Evolutionary conservation across 1,140 invertebrate genomes (phyloP), one percentile per base, ranked within the genome.

Genomic region (Lepidurus apus): DNA sequence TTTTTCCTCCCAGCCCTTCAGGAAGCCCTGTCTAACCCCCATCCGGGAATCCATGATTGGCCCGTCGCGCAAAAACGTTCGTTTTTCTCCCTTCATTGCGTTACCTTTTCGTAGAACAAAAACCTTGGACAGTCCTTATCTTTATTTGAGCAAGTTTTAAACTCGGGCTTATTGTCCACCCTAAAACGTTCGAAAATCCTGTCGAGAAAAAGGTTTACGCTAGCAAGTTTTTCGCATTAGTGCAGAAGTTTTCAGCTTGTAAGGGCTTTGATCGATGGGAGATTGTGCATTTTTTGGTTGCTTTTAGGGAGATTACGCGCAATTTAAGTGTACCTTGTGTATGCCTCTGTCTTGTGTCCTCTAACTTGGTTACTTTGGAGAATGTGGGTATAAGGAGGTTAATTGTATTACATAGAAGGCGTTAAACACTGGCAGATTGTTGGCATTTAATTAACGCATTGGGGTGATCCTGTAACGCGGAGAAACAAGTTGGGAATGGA

Each of bases 401-500:
- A 65, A 65, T 65, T 65, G 53, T 65, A 65, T 65, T 65, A 21
- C 53, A 7, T 65, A 13, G 6, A 17, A 65, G 53, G 53, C 13
- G 10, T 65, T 65, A 65, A 65, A 65, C 13, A n/a, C 53, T 65
- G 53, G 53, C n/a, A 65, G 53, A 65, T 65, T 21, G 53, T 65
- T 65, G n/a, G 53, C 53, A 65, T 65, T 65, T 65, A 65, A 65
- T 65, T 65, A 65, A 65, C 53, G 53, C 21, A 65, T 65, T 65
- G 53, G 53, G 53, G 53, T 65, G 53, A 65, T 65, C 53, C 21
- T 65, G 53, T 65, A 65, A 65, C 13, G 4, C 13, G 13, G 53
- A 65, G 53, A 65, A 65, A 65, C 53, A 65, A 65, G 53, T 65
- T 65, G 53, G 53, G 53, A 65, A 65, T 65, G 53, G 53, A 65